A percentile compares a stretch with the other conserved stretches of the same genome.
Conservation (phyloP, 2,113 vertebrate genomes). For the Halcyon senegalensis region DNA sequence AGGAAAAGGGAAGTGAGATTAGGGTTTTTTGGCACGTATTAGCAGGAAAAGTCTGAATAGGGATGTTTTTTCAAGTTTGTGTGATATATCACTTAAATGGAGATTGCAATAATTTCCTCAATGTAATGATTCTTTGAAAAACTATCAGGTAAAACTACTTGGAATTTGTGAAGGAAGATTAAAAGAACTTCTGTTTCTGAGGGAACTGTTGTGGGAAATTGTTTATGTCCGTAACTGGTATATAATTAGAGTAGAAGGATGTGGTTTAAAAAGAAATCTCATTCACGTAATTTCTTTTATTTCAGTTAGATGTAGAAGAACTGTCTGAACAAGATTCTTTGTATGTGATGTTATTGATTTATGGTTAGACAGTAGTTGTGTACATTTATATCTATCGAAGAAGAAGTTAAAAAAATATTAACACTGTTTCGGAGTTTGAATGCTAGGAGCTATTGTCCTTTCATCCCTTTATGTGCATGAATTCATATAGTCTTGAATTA, state of each 20-base stretch:
- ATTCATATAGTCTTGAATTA: background rate
- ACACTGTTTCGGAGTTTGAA: background rate
- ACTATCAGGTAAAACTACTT: background rate
- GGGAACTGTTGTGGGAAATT: background rate
- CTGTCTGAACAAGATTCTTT: background rate
- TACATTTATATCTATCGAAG: background rate
- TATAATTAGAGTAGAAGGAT: constrained; percentile 18
- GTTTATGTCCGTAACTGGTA: background rate
- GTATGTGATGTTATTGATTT: background rate
- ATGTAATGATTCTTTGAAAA: background rate
- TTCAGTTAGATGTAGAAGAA: background rate
- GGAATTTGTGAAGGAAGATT: background rate
- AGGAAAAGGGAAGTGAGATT: background rate
- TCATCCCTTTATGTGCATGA: background rate
- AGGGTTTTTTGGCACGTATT: background rate
- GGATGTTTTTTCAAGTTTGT: background rate
- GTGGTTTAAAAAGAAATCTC: background rate
- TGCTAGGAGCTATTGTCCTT: background rate
- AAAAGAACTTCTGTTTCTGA: background rate
- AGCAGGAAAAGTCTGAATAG: background rate
- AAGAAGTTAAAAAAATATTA: background rate
- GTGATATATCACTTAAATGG: background rate
- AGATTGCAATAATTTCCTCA: background rate
- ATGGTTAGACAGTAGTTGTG: background rate
- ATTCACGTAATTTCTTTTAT: background rate